Base-by-base conservation (phyloP, 2,113 vertebrate genomes). In the Tragelaphus scriptus region DNA sequence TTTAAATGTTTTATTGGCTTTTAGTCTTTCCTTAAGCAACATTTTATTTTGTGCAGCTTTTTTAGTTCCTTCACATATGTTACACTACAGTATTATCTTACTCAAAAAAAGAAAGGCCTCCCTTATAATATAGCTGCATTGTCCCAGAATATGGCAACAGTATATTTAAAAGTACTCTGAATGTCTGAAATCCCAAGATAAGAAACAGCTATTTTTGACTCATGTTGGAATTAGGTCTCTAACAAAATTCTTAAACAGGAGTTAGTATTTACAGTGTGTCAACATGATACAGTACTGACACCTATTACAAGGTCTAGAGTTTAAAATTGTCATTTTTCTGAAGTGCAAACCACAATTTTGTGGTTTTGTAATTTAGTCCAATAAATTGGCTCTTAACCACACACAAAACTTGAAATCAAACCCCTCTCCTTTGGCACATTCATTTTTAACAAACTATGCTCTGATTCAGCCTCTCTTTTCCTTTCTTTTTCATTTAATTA, bases 161-260 rank as follows among this genome's bases (percentile, higher is more conserved):
- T 80, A 51, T 19, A 80, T 80, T 87, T 81, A 84, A 91, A 75
- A 55, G 79, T 56, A 16, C 6, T 81, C 0, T 68, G 84, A 84
- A 55, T 85, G 47, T 88, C 96, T 97, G 96, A 94, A 98, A 89
- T 96, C 12, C 71, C 11, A 30, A 44, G 97, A 91, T 95, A 96
- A 97, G 96, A 55, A 88, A 88, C 23, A 2, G 49, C 49, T 49
- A 49, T 49, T 49, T 49, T 51, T 40, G 77, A 84, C 40, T 85
- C 49, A 15, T 49, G 30, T 19, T 95, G 36, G 7, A 44, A 89
- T 93, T 87, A 94, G 71, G 59, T 65, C 19, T 58, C 19, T 49
- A 89, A 82, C 32, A 88, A 51, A 51, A 93, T 23, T 25, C 9
- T 88, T 79, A 91, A 94, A 19, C 0, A 65, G 44, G 49, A 53